Evolutionary conservation across 92 coral and sea anemone species (phyloP).

Genomic region (Palythoa grandis): DNA sequence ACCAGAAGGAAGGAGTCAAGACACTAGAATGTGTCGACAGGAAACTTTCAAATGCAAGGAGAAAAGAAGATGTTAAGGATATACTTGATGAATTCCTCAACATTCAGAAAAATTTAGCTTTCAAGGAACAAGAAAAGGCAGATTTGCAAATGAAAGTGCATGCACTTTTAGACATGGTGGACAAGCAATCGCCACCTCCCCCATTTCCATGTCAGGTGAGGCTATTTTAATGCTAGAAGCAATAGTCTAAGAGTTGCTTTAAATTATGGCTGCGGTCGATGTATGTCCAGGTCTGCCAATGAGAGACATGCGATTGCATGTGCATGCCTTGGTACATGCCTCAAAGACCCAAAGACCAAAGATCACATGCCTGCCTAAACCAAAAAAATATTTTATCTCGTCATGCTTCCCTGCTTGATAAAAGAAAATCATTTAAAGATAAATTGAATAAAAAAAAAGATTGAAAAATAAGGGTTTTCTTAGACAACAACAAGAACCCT

Average conservation of each 20-base stretch:
- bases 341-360: too few relatives aligned
- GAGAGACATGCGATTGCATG: too few relatives aligned
- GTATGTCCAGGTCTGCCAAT: too few relatives aligned
- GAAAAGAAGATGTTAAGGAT: constrained; percentile 63
- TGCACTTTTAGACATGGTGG: constrained; percentile 48
- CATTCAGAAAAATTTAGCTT: constrained; percentile 60
- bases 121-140: constrained; percentile 74
- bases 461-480: too few relatives aligned
- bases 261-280: not conserved
- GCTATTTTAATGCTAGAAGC: not conserved
- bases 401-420: too few relatives aligned
- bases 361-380: too few relatives aligned
- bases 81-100: constrained; percentile 67
- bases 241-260: too few relatives aligned
- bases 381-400: too few relatives aligned
- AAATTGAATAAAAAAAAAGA: too few relatives aligned
- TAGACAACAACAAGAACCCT: not conserved
- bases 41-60: constrained; percentile 63
- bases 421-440: too few relatives aligned
- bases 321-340: too few relatives aligned
- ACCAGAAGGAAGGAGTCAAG: constrained; percentile 74
- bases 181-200: constrained; percentile 46
- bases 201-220: constrained; percentile 44
- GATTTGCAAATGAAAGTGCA: constrained; percentile 60
- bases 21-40: constrained; percentile 82